phyloP scores from a whole-genome alignment of 2,797 vertebrate genomes.

The Sebastes wilsoni region DNA sequence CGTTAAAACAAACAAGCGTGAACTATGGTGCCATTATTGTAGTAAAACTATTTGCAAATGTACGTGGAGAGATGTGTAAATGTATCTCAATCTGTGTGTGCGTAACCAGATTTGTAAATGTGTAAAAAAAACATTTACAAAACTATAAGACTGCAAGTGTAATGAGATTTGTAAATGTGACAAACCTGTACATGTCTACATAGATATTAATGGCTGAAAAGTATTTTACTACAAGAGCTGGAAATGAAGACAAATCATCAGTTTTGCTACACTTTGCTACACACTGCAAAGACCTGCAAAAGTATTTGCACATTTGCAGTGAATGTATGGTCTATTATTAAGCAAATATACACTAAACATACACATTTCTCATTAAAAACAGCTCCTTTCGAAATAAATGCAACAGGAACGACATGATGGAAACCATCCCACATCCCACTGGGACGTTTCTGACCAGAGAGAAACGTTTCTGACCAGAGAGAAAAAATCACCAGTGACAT shows the following conservation, averaged over 20 bases:
- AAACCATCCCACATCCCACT: constrained; percentile 13
- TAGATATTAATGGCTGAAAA: not conserved
- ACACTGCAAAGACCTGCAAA: too few relatives aligned
- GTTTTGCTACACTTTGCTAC: not conserved
- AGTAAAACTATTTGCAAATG: not conserved
- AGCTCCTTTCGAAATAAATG: not conserved
- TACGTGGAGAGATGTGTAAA: not conserved
- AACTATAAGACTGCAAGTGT: not conserved
- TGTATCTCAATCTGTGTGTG: not conserved
- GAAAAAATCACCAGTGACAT: constrained; percentile 43
- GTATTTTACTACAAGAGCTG: not conserved
- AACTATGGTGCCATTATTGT: not conserved
- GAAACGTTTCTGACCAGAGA: constrained; percentile 30
- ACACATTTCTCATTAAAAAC: not conserved
- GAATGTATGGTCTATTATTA: not conserved
- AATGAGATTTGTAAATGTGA: not conserved
- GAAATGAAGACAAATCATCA: not conserved
- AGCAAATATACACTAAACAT: not conserved
- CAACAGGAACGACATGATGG: not conserved
- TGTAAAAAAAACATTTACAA: not conserved
- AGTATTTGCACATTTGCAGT: not conserved
- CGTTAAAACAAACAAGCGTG: not conserved
- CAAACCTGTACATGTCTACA: not conserved
- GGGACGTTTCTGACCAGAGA: constrained; percentile 29
- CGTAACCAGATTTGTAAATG: not conserved